Base-by-base conservation (phyloP, 2,888 invertebrate genomes). In the Carcina quercana region DNA sequence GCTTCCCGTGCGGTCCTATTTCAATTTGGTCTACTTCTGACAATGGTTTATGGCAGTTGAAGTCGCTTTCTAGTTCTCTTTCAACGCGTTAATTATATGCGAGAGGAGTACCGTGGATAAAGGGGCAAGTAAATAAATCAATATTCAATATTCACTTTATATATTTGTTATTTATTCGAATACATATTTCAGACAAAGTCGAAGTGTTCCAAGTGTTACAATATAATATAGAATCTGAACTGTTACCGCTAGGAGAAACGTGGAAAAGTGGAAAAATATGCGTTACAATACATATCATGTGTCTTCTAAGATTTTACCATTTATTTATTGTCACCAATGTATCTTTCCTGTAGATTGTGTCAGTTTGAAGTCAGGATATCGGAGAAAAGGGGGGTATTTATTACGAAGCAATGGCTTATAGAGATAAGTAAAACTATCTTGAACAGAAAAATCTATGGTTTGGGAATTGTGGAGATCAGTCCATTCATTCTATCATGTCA, bases 261-360 rank as follows among this genome's bases (percentile, higher is more conserved):
- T 78, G 72, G 56, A 76, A 80, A 78, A 76, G 71, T 82, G 78
- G 55, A 78, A 79, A 79, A 79, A 80, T 78, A 75, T n/a, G n/a
- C n/a, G n/a, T 47, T 59, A 59, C 40, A 49, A 48, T 52, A n/a
- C n/a, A n/a, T n/a, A n/a, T 34, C 42, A 37, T 40, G 28, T 50
- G 48, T 37, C 43, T 51, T 49, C 53, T 53, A 55, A 61, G 59
- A 57, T 55, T 59, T 20, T 52, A 34, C 45, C 57, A 64, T 78
- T n/a, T n/a, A n/a, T n/a, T n/a, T 78, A 80, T 80, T 80, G 79
- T 80, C 79, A 63, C 54, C 43, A 38, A 43, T 52, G 53, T 52
- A 38, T 47, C 45, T 35, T n/a, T n/a, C n/a, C n/a, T n/a, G n/a
- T n/a, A n/a, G n/a, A n/a, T n/a, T n/a, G n/a, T n/a, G n/a, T n/a